Evolutionary conservation across 2,113 vertebrate species (phyloP).

Genomic region (Gambusia affinis): DNA sequence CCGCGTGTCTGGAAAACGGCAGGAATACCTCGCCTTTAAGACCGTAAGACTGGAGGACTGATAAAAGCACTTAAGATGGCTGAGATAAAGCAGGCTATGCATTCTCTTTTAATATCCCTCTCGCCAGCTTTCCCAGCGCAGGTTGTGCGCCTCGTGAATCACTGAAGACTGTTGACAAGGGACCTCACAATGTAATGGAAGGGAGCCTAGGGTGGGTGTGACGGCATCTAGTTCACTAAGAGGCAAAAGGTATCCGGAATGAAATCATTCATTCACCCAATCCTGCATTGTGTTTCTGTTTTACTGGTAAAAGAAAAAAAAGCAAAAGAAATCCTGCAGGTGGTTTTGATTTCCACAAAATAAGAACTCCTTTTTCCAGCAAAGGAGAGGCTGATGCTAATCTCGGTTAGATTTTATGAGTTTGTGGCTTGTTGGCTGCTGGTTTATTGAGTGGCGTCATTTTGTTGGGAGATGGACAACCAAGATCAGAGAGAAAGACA

Average conservation of each 20-base stretch:
- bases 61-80: constrained; percentile 14
- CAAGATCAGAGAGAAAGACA: constrained; percentile 35
- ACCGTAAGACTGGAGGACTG: constrained; percentile 1
- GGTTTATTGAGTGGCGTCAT: constrained; percentile 53
- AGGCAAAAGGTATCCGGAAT: constrained; percentile 31
- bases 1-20: constrained; percentile 53
- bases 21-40: constrained; percentile 25
- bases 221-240: constrained; percentile 32
- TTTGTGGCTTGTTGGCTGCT: constrained; percentile 40
- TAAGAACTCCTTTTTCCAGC: constrained; percentile 26
- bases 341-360: constrained; percentile 65
- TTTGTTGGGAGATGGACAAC: constrained; percentile 47
- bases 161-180: constrained; percentile 23
- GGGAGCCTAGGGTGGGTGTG: constrained; percentile 11
- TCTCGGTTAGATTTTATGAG: constrained; percentile 63
- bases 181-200: constrained; percentile 41
- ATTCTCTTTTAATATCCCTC: constrained; percentile 18
- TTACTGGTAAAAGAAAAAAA: constrained; percentile 12
- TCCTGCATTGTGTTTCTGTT: constrained; percentile 1
- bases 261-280: constrained; percentile 39
- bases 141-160: neutral
- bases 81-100: neutral
- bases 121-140: neutral
- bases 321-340: constrained; percentile 38
- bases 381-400: constrained; percentile 51